Conservation (phyloP, 2,888 invertebrate species). For the Apamea sordens region DNA sequence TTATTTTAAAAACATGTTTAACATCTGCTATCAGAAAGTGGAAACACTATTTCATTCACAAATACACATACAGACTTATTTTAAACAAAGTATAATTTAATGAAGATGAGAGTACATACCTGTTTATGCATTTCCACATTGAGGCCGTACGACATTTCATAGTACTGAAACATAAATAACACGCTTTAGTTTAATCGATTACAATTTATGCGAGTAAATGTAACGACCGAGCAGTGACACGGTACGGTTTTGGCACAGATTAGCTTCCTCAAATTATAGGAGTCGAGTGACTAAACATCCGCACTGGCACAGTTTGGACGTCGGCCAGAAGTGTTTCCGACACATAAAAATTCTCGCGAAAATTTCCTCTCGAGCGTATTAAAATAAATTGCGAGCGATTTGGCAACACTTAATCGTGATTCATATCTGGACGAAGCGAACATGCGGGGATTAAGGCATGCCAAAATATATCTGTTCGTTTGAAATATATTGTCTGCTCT, state of each 20-base stretch:
- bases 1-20: constrained; percentile 63
- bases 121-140: constrained; percentile 99
- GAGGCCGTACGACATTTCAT: constrained; percentile 99
- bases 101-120: constrained; percentile 90
- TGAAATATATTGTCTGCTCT: constrained; percentile 76
- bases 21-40: constrained; percentile 74
- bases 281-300: constrained; percentile 89
- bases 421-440: constrained; percentile 87
- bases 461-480: constrained; percentile 84
- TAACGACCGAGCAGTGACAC: constrained; percentile 79
- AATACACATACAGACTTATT: constrained; percentile 26
- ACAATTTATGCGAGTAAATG: constrained; percentile 78
- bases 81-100: constrained; percentile 23
- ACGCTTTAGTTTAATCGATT: constrained; percentile 81
- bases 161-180: constrained; percentile 95
- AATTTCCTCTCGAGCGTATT: constrained; percentile 89
- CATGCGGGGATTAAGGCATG: constrained; percentile 85
- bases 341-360: constrained; percentile 89
- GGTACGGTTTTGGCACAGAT: constrained; percentile 87
- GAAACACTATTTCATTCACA: constrained; percentile 68
- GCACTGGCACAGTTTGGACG: constrained; percentile 86
- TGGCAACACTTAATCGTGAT: constrained; percentile 90
- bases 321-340: constrained; percentile 89
- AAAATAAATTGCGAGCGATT: constrained; percentile 90
- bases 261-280: constrained; percentile 88